Percentiles rank a stretch among this genome's conserved stretches.
These are phyloP conservation scores for Mimachlamys varia DNA, from an alignment of 2,888 invertebrate species.

Conservation along the genomic window DNA sequence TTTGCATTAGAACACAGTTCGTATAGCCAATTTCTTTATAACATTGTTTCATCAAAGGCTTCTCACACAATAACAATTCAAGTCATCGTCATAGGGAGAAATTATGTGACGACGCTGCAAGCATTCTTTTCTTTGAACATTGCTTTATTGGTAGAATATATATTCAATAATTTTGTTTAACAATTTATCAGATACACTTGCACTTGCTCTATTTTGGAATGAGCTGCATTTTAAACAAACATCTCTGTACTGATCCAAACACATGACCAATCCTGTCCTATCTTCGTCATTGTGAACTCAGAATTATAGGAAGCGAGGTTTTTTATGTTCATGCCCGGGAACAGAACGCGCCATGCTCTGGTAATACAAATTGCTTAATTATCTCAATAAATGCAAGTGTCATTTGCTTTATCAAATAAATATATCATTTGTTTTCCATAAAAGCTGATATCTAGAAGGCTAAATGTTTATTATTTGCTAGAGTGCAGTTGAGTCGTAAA, in stretches of 20 bases:
- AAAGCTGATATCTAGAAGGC: background rate
- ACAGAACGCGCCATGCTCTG: background rate
- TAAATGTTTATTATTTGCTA: background rate
- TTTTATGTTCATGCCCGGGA: background rate
- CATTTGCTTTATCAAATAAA: background rate
- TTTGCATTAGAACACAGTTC: too few species aligned
- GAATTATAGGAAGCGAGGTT: background rate
- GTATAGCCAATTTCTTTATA: too few species aligned
- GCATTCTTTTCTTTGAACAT: background rate
- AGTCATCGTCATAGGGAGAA: background rate
- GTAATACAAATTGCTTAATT: background rate
- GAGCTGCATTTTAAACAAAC: background rate
- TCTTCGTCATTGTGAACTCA: background rate
- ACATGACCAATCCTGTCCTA: background rate
- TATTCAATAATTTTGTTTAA: background rate
- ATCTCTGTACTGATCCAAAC: background rate
- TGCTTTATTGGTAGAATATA: background rate
- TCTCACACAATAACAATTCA: background rate
- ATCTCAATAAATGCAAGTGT: background rate
- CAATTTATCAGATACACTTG: background rate
- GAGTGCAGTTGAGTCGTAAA: background rate
- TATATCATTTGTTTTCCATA: conserved; percentile 17
- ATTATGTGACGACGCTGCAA: background rate
- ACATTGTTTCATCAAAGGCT: background rate
- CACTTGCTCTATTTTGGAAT: background rate